A percentile compares a stretch with the other conserved stretches of the same genome.
phyloP scores from a whole-genome alignment of 2,888 invertebrate species.

The Graphium colonna region DNA sequence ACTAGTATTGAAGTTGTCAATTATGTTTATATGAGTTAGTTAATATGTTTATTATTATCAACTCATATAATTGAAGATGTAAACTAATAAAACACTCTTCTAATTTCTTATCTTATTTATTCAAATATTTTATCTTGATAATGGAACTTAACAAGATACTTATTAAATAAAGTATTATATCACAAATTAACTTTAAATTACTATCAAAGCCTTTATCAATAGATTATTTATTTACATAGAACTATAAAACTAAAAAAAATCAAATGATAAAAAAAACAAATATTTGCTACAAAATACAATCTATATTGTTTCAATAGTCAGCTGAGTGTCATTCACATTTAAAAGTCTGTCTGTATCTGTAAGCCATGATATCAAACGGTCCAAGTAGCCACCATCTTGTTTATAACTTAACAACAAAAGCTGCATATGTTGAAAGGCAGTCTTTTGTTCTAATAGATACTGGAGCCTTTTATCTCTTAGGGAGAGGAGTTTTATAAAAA shows the following conservation, averaged over 20 bases:
- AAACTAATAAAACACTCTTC: too few species aligned
- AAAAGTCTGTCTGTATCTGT: conserved; percentile 71
- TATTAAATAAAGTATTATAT: too few species aligned
- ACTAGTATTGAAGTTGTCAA: too few species aligned
- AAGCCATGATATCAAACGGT: conserved; percentile 70
- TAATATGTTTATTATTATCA: too few species aligned
- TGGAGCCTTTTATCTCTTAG: conserved; percentile 55
- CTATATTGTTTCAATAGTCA: conserved; percentile 41
- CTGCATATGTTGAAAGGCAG: conserved; percentile 64
- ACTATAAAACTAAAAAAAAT: background rate
- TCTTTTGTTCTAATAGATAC: conserved; percentile 48
- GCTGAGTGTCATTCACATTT: conserved; percentile 58
- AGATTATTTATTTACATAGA: too few species aligned
- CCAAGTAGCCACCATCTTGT: conserved; percentile 72
- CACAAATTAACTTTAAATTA: too few species aligned
- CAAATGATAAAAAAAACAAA: background rate
- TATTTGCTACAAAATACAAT: background rate
- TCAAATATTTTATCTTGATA: too few species aligned
- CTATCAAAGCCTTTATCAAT: too few species aligned
- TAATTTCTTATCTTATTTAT: too few species aligned
- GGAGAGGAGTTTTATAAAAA: conserved; percentile 83
- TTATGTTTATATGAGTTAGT: too few species aligned
- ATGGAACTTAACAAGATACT: too few species aligned
- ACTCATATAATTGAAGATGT: too few species aligned
- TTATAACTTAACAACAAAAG: conserved; percentile 70